Conservation (phyloP, 2,888 invertebrate species). For the Onthophagus sagittarius region DNA sequence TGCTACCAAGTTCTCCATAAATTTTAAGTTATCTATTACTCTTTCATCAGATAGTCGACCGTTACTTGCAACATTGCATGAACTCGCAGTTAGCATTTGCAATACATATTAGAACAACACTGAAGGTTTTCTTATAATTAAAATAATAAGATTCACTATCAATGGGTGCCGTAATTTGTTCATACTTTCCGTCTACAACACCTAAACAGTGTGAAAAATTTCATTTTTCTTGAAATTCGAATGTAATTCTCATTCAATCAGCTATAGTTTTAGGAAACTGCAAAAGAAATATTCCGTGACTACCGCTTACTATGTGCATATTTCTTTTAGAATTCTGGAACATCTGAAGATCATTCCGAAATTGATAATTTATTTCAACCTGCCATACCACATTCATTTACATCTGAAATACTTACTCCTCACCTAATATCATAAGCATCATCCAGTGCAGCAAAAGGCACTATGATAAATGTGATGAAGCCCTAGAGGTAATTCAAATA, state of each 20-base stretch:
- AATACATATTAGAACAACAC: slow-evolving; percentile 3
- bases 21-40: slow-evolving; percentile 7
- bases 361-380: too few relatives aligned
- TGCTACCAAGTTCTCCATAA: slow-evolving; percentile 13
- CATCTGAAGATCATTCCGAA: too few relatives aligned
- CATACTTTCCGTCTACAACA: slow-evolving; percentile 13
- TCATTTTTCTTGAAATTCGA: neutral
- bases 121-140: slow-evolving; percentile 13
- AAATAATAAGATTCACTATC: slow-evolving; percentile 6
- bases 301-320: too few relatives aligned
- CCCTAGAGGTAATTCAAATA: too few relatives aligned
- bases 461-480: too few relatives aligned
- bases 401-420: too few relatives aligned
- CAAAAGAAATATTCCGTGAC: neutral
- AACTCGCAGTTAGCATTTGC: slow-evolving; percentile 13
- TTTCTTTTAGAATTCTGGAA: too few relatives aligned
- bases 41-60: slow-evolving; percentile 15
- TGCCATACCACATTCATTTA: too few relatives aligned
- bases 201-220: slow-evolving; percentile 12
- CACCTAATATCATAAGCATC: too few relatives aligned
- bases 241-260: slow-evolving; percentile 1
- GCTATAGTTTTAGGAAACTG: neutral
- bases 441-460: too few relatives aligned
- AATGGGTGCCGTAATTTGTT: neutral
- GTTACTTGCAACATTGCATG: slow-evolving; percentile 4